Conservation (phyloP, 2,797 vertebrate species). For the Limnodromus scolopaceus region DNA sequence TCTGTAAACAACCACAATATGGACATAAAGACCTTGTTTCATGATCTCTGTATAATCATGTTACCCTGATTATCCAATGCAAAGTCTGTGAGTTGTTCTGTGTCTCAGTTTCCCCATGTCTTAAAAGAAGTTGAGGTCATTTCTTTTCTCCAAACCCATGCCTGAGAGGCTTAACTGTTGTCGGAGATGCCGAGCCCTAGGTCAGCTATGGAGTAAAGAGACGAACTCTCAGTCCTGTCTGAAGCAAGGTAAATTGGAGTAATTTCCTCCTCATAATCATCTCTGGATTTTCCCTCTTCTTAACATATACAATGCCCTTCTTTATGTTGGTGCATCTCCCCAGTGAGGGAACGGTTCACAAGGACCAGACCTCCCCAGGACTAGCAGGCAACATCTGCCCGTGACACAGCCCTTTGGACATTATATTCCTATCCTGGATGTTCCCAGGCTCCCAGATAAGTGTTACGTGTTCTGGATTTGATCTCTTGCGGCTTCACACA, state of each 20-base stretch:
- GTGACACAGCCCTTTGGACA: neutral
- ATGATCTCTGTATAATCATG: accelerated
- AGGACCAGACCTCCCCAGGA: neutral
- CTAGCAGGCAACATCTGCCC: neutral
- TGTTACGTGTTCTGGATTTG: neutral
- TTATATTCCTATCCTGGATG: neutral
- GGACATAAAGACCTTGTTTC: neutral
- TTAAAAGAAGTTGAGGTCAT: neutral
- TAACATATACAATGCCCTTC: neutral
- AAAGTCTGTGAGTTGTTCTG: neutral
- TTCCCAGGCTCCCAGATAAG: neutral
- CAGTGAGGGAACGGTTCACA: neutral
- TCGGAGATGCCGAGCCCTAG: neutral
- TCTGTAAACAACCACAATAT: neutral
- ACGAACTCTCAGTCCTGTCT: neutral
- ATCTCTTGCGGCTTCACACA: neutral
- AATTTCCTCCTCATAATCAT: neutral
- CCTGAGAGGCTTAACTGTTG: neutral
- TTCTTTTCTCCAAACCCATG: neutral
- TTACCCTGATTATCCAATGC: no score
- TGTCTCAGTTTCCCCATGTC: neutral
- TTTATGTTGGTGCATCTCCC: neutral
- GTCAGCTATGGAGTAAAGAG: neutral
- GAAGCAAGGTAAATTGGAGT: neutral
- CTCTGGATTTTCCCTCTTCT: neutral